Evolutionary conservation across 2,113 vertebrate species (phyloP).

Genomic region (Syngnathoides biaculeatus): DNA sequence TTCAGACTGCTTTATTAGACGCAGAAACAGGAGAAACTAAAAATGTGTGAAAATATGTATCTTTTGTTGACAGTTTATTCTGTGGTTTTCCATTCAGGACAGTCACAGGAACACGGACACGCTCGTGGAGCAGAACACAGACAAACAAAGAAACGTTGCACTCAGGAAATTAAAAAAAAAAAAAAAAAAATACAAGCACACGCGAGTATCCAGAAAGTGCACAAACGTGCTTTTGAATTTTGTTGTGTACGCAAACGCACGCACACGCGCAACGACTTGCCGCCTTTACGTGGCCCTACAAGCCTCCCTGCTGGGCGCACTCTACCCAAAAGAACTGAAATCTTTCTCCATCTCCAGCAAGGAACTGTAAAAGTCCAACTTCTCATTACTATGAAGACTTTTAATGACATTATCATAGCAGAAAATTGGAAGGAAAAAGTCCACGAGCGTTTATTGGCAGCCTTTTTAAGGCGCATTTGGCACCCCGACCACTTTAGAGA

Average conservation of each 20-base stretch:
- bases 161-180: background rate
- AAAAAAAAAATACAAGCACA: background rate
- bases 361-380: background rate
- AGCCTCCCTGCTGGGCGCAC: slow-evolving; percentile 43
- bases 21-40: no score
- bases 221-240: background rate
- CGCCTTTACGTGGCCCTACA: slow-evolving; percentile 27
- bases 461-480: slow-evolving; percentile 46
- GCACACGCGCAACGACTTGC: slow-evolving; percentile 33
- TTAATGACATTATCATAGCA: slow-evolving; percentile 46
- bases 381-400: slow-evolving; percentile 5
- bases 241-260: slow-evolving; percentile 30
- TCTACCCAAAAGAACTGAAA: slow-evolving; percentile 11
- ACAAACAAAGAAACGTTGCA: background rate
- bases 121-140: slow-evolving; percentile 35
- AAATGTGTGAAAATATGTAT: background rate
- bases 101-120: slow-evolving; percentile 58
- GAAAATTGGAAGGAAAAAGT: slow-evolving; percentile 26
- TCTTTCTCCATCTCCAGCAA: slow-evolving; percentile 52
- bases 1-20: no score
- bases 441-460: slow-evolving; percentile 31
- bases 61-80: background rate
- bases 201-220: background rate
- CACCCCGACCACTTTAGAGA: slow-evolving; percentile 42
- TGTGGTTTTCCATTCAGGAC: background rate